Conservation (phyloP, 2,797 vertebrate species). For the Protosalanx chinensis region DNA sequence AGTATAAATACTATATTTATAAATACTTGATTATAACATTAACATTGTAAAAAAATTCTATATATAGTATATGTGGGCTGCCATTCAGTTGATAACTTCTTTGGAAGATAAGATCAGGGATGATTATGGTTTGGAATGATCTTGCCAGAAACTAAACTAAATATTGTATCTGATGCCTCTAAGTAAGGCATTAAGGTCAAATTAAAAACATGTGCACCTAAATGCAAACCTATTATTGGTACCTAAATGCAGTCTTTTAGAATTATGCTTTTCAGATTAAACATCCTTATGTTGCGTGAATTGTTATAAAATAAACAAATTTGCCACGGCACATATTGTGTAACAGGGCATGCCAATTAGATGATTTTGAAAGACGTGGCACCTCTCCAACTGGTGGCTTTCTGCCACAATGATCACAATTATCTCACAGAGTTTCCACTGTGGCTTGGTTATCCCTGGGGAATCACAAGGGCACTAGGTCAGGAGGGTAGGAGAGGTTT, state of each 20-base stretch:
- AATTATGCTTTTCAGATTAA: background rate
- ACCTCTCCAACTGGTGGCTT: background rate
- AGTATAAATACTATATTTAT: too few relatives aligned
- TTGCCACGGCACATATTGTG: background rate
- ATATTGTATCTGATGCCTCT: too few relatives aligned
- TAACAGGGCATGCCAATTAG: background rate
- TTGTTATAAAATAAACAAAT: background rate
- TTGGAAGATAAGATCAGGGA: too few relatives aligned
- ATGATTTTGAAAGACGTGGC: slow-evolving; percentile 3
- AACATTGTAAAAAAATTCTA: too few relatives aligned
- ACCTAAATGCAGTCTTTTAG: background rate
- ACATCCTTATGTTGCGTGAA: background rate
- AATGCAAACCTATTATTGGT: background rate
- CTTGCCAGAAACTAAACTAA: too few relatives aligned
- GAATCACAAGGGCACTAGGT: slow-evolving; percentile 8
- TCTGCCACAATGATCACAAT: background rate
- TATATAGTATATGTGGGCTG: too few relatives aligned
- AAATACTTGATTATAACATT: too few relatives aligned
- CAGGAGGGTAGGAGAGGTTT: background rate
- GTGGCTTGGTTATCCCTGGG: background rate
- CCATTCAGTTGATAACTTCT: too few relatives aligned
- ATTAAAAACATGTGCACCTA: background rate
- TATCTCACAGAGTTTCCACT: background rate
- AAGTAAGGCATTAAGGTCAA: too few relatives aligned
- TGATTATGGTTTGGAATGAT: too few relatives aligned